These are phyloP conservation scores for Chrysoperla carnea DNA, from an alignment of 1,140 invertebrate genomes.

Conservation along the genomic window DNA sequence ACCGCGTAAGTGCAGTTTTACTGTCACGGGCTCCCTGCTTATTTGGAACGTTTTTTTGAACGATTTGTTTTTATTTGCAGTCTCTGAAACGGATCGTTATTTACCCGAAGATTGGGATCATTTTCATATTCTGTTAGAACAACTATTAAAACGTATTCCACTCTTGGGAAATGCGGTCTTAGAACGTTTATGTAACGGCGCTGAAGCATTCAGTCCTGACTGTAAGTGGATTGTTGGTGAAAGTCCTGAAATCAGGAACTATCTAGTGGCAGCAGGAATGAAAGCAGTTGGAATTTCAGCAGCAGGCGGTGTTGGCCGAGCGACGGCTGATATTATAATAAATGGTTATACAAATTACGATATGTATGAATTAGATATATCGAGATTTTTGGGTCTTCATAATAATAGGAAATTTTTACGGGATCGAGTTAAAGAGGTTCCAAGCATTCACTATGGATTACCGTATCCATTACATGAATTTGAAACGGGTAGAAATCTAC, in stretches of 20 bases:
- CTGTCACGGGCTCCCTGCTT: too few species aligned
- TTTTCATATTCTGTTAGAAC: conserved; percentile 76
- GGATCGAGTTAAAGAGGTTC: conserved; percentile 85
- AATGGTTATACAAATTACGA: conserved; percentile 68
- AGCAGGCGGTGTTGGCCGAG: conserved; percentile 83
- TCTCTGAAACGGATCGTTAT: conserved; percentile 32
- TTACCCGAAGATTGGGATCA: conserved; percentile 87
- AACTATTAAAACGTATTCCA: conserved; percentile 71
- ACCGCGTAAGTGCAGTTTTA: too few species aligned
- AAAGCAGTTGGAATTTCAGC: conserved; percentile 86
- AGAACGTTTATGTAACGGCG: conserved; percentile 66
- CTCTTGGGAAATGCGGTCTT: conserved; percentile 47
- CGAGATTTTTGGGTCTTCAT: conserved; percentile 84
- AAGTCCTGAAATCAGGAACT: conserved; percentile 84
- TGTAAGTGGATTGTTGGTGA: conserved; percentile 87
- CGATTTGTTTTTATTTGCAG: conserved; percentile 3
- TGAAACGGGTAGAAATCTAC: conserved; percentile 71
- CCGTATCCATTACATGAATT: conserved; percentile 76
- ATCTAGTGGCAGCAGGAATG: conserved; percentile 90
- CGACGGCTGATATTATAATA: conserved; percentile 77
- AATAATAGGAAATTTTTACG: conserved; percentile 89
- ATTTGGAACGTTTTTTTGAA: too few species aligned
- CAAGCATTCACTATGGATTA: conserved; percentile 70
- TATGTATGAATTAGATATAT: conserved; percentile 82
- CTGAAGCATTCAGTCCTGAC: conserved; percentile 89